Conservation (phyloP, 2,888 invertebrate species). For the Brenthis daphne region DNA sequence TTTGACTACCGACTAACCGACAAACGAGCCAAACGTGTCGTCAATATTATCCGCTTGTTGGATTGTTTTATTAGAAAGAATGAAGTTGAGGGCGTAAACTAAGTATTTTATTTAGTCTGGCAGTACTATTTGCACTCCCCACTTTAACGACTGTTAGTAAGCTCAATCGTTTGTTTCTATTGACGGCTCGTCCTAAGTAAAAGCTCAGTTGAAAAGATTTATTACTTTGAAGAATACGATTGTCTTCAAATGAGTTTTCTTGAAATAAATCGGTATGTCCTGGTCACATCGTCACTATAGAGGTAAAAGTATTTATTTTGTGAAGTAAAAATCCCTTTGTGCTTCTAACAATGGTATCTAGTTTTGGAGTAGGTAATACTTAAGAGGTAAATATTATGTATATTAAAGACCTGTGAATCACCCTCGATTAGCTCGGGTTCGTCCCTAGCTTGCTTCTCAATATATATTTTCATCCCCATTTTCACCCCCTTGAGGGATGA, state of each 20-base stretch:
- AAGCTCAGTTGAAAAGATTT: slow-evolving; percentile 29
- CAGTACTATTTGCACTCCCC: slow-evolving; percentile 22
- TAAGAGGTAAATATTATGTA: too few relatives aligned
- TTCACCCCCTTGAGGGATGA: too few relatives aligned
- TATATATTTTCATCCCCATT: too few relatives aligned
- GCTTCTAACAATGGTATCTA: too few relatives aligned
- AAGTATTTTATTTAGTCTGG: slow-evolving; percentile 4
- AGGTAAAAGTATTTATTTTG: too few relatives aligned
- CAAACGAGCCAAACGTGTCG: too few relatives aligned
- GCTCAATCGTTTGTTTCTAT: slow-evolving; percentile 29
- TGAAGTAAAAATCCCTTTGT: too few relatives aligned
- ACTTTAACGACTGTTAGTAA: slow-evolving; percentile 24
- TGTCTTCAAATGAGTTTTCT: slow-evolving; percentile 14
- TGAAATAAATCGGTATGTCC: slow-evolving; percentile 18
- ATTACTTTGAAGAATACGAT: slow-evolving; percentile 23
- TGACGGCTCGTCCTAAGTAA: slow-evolving; percentile 30
- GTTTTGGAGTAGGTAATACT: too few relatives aligned
- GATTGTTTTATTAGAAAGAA: neutral
- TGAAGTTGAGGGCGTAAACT: neutral
- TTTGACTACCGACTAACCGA: too few relatives aligned
- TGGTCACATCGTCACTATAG: neutral
- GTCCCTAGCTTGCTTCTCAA: too few relatives aligned
- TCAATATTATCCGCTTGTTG: neutral
- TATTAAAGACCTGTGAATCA: too few relatives aligned
- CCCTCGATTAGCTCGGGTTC: too few relatives aligned